Base-by-base conservation (phyloP, 2,797 vertebrate genomes). In the Amphiprion clarkii region DNA sequence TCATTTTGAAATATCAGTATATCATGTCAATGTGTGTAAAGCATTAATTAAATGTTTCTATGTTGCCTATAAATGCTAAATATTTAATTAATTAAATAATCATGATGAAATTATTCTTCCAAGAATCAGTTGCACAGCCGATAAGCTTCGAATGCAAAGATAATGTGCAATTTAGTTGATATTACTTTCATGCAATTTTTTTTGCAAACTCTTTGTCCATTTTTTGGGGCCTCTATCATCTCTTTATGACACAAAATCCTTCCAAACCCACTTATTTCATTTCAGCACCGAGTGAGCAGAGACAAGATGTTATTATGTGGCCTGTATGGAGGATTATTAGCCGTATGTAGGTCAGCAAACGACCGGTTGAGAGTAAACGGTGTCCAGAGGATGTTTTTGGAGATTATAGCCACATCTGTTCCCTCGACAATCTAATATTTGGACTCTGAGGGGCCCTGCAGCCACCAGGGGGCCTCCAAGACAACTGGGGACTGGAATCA, bases 271-370 rank as follows among this genome's bases (percentile, higher is more conserved):
- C 39, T 8, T 3, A 2, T 12, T 31, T 52, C 58, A 39, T 25
- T 51, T 76, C 52, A 33, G 62, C 27, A 67, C 46, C 11, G 8
- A 64, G 4, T 46, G 49, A 71, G 65, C 62, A 23, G 61, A 31
- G 39, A 76, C 29, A 76, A 6, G n/a, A 63, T 81, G 12, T 79
- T 39, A 82, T 83, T 72, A 79, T 83, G 79, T 74, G 82, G 70
- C 72, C 33, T 2, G 23, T 44, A 46, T 46, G 67, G 54, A 8
- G 44, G 56, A 81, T 70, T 44, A 66, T 60, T 61, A 25, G n/a
- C 62, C 68, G 44, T 64, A 82, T 83, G 72, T 63, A 78, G 71
- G 76, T 82, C 86, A 78, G 49, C 62, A 66, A 65, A 66, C 51
- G 52, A 14, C 59, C 59, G 46, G 64, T 11, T 71, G 19, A 19